Percentiles rank a stretch among this genome's conserved stretches.
Conservation (phyloP, 2,888 invertebrate genomes). For the Seira sanloemensis region DNA sequence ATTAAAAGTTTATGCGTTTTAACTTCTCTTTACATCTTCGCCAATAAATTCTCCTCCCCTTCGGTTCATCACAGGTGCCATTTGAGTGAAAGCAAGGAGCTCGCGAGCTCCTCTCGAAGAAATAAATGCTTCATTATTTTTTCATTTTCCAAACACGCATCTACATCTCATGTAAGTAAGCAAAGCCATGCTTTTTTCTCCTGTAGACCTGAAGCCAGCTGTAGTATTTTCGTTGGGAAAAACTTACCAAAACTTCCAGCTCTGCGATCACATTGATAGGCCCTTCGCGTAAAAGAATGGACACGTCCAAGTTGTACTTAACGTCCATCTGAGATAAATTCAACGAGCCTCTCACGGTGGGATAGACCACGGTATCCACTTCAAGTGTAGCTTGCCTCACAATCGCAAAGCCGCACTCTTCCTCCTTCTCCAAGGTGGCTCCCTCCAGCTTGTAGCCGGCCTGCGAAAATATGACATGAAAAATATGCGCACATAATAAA, state of each 20-base stretch:
- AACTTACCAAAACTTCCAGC: slow-evolving; percentile 70
- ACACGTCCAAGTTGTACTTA: slow-evolving; percentile 71
- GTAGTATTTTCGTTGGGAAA: background rate
- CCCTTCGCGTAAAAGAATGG: slow-evolving; percentile 72
- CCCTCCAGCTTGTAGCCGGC: slow-evolving; percentile 72
- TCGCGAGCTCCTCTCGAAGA: background rate
- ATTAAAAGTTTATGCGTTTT: background rate
- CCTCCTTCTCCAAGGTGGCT: slow-evolving; percentile 68
- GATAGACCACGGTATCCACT: slow-evolving; percentile 79
- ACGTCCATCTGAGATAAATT: slow-evolving; percentile 79
- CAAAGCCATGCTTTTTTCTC: background rate
- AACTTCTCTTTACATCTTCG: background rate
- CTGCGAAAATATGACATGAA: slow-evolving; percentile 50
- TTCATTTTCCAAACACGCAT: background rate
- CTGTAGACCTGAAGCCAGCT: no score
- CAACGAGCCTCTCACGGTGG: slow-evolving; percentile 79
- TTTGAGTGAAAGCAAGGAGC: background rate
- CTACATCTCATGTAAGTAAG: background rate
- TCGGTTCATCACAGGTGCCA: background rate
- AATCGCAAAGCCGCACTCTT: slow-evolving; percentile 61
- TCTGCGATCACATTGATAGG: slow-evolving; percentile 72
- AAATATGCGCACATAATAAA: background rate
- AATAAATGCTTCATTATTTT: background rate
- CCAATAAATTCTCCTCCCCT: background rate
- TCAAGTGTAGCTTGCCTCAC: slow-evolving; percentile 76